These are phyloP conservation scores for Orius laevigatus DNA, from an alignment of 1,140 invertebrate species.

Conservation along the genomic window DNA sequence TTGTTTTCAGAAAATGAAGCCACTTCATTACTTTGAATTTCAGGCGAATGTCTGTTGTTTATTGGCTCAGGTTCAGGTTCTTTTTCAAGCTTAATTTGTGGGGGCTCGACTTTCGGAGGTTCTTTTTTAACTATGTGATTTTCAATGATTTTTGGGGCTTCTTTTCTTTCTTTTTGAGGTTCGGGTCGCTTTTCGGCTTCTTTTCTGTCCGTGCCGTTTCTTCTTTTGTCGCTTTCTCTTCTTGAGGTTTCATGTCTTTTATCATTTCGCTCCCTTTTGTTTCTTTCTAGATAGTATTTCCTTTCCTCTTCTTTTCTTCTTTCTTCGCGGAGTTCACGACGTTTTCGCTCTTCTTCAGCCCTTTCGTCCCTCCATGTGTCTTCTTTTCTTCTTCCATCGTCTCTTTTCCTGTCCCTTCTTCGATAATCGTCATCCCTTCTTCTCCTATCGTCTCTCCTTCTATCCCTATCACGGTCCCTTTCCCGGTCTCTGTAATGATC, in stretches of 20 bases:
- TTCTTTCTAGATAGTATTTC: slow-evolving; percentile 9
- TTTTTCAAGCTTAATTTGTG: neutral
- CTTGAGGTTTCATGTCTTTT: neutral
- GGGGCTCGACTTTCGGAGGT: neutral
- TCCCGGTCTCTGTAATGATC: slow-evolving; percentile 9
- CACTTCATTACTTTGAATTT: too few species aligned
- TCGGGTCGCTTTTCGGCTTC: slow-evolving; percentile 2
- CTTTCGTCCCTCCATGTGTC: slow-evolving; percentile 8
- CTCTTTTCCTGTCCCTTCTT: slow-evolving; percentile 21
- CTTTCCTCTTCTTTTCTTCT: slow-evolving; percentile 14
- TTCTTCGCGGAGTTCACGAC: slow-evolving; percentile 15
- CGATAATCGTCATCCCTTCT: slow-evolving; percentile 13
- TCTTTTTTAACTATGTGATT: neutral
- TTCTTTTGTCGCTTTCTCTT: slow-evolving; percentile 17
- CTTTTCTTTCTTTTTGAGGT: neutral
- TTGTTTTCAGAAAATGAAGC: too few species aligned
- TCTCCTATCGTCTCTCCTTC: slow-evolving; percentile 14
- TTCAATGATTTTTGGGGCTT: neutral
- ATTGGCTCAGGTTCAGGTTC: too few species aligned
- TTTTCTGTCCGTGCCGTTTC: slow-evolving; percentile 12
- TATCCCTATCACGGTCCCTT: slow-evolving; percentile 15
- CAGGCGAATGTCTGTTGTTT: too few species aligned
- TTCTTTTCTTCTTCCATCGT: slow-evolving; percentile 26
- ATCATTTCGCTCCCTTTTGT: too few species aligned
- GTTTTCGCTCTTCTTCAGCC: neutral